Evolutionary conservation across 2,797 vertebrate genomes (phyloP).

Genomic region (Acrossocheilus fasciatus): DNA sequence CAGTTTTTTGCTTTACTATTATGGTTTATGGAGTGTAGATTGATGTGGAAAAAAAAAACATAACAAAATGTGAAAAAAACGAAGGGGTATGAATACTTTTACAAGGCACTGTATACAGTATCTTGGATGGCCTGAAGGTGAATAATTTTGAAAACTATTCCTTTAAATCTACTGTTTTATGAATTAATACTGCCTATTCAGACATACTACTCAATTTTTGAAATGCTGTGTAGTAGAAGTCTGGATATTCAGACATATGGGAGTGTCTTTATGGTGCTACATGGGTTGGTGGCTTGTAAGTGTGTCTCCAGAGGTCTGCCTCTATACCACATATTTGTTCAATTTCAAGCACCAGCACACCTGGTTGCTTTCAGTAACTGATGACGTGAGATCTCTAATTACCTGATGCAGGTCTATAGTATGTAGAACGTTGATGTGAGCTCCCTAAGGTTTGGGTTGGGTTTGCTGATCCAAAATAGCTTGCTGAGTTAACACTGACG

Average conservation of each 20-base stretch:
- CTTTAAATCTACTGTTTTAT: not conserved
- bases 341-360: constrained; percentile 61
- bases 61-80: no score
- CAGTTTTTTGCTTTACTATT: no score
- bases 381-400: constrained; percentile 54
- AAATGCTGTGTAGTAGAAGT: not conserved
- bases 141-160: not conserved
- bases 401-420: constrained; percentile 48
- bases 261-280: constrained; percentile 13
- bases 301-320: constrained; percentile 27
- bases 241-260: not conserved
- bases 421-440: constrained; percentile 37
- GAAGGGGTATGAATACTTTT: no score
- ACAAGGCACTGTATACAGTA: no score
- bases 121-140: not conserved
- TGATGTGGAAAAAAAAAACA: no score
- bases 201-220: not conserved
- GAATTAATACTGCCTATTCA: not conserved
- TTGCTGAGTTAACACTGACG: constrained; percentile 15
- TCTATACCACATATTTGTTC: constrained; percentile 53
- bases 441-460: constrained; percentile 27
- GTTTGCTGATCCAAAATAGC: constrained; percentile 29
- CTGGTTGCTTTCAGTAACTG: constrained; percentile 51
- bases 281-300: constrained; percentile 23
- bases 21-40: no score